Conservation (phyloP, 2,888 invertebrate genomes). For the Ethmia dodecea region DNA sequence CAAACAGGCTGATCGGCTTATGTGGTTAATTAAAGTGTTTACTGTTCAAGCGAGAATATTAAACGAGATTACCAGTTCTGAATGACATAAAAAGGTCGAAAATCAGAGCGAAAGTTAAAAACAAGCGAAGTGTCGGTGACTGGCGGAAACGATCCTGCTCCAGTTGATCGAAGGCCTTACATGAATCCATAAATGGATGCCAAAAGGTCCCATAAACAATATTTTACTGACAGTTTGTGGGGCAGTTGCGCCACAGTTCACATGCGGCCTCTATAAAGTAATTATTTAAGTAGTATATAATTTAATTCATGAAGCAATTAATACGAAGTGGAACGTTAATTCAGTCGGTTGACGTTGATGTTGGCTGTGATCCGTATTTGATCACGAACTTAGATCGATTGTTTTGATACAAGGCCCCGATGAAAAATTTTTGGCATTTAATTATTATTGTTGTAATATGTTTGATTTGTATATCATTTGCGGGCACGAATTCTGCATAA, state of each 20-base stretch:
- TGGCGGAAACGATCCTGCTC: conserved; percentile 52
- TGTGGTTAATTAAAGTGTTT: conserved; percentile 10
- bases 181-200: conserved; percentile 63
- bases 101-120: conserved; percentile 59
- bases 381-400: too few relatives aligned
- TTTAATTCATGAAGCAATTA: neutral
- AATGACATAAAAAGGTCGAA: conserved; percentile 48
- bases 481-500: too few relatives aligned
- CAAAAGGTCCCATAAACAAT: conserved; percentile 20
- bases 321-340: neutral
- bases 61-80: conserved; percentile 9
- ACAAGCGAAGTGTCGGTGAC: conserved; percentile 33
- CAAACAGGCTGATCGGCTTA: neutral
- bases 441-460: too few relatives aligned
- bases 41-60: conserved; percentile 10
- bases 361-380: too few relatives aligned
- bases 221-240: neutral
- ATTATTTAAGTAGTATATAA: too few relatives aligned
- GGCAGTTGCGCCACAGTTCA: neutral
- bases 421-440: too few relatives aligned
- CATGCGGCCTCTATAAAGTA: neutral
- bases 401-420: too few relatives aligned
- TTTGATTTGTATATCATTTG: too few relatives aligned
- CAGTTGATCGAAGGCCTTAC: conserved; percentile 51
- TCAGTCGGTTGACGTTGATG: too few relatives aligned